Evolutionary conservation across 2,888 invertebrate genomes (phyloP).

Genomic region (Drosophila limbata): DNA sequence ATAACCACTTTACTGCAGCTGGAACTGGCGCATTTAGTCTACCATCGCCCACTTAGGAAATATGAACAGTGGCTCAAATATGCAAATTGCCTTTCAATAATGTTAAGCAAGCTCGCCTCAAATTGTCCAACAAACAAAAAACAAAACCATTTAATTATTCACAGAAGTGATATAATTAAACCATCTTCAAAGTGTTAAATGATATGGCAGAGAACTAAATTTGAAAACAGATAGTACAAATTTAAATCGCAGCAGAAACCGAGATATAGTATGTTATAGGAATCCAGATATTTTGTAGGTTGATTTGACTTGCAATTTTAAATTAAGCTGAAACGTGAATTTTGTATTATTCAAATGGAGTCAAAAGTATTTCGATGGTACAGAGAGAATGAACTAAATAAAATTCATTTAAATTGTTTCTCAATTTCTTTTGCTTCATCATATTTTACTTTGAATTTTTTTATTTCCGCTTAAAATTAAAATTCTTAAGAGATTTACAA

Average conservation of each 20-base stretch:
- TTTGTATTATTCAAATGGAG: too few relatives aligned
- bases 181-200: background rate
- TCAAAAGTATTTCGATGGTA: too few relatives aligned
- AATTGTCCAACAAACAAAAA: background rate
- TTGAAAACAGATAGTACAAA: background rate
- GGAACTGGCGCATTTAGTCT: slow-evolving; percentile 11
- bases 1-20: slow-evolving; percentile 35
- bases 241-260: too few relatives aligned
- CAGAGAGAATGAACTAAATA: too few relatives aligned
- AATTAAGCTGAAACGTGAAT: background rate
- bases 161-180: background rate
- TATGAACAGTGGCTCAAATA: slow-evolving; percentile 8
- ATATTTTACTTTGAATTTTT: too few relatives aligned
- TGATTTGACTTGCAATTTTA: background rate
- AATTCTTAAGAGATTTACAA: too few relatives aligned
- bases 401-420: too few relatives aligned
- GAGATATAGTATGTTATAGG: too few relatives aligned
- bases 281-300: too few relatives aligned
- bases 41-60: slow-evolving; percentile 2
- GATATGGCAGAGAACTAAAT: too few relatives aligned
- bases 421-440: too few relatives aligned
- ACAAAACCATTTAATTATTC: background rate
- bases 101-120: background rate
- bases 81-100: background rate
- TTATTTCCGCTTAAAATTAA: too few relatives aligned